Base-by-base conservation (phyloP, 2,888 invertebrate genomes). In the Platycnemis pennipes region DNA sequence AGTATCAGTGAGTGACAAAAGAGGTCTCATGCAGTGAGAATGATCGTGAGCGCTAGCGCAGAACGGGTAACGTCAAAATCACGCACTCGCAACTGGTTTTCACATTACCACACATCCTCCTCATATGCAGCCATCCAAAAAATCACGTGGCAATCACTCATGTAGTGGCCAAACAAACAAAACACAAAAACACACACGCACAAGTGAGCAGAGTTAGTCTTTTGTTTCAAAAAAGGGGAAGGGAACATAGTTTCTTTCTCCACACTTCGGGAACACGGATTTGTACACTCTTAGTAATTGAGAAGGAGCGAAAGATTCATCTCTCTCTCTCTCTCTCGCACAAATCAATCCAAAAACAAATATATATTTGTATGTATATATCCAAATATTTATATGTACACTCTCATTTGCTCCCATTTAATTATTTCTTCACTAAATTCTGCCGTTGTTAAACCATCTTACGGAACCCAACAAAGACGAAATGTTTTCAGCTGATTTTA, bases 321-420 rank as follows among this genome's bases (percentile, higher is more conserved):
- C 37, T 69, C 46, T 46, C 44, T 91, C 91, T 8, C 37, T 69
- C 46, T 46, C 44, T 91, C 91, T 63, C 91, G 69, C 44, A 91
- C 56, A 91, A 91, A 91, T 91, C 63, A 91, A 91, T 63, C 91
- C 91, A 91, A 69, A 91, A 91, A 91, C 91, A 91, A 91, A 91
- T 91, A 91, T 91, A 91, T 89, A 89, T 91, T 44, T 91, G 42
- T 91, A 91, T 91, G 63, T 91, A 69, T 91, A 91, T 91, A 69
- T 91, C 63, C 69, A 91, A 69, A 91, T 91, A 63, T 42, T 69
- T 44, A 91, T 91, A 91, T 91, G 63, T 91, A 91, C 69, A 91
- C 45, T 63, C 69, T 69, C 91, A 91, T 91, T 91, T 91, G 91
- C 91, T 91, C 91, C 91, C 91, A 91, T 91, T 91, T 37, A 44